Conservation (phyloP, 1,140 invertebrate species). For the Leptoteleia sp. region DNA sequence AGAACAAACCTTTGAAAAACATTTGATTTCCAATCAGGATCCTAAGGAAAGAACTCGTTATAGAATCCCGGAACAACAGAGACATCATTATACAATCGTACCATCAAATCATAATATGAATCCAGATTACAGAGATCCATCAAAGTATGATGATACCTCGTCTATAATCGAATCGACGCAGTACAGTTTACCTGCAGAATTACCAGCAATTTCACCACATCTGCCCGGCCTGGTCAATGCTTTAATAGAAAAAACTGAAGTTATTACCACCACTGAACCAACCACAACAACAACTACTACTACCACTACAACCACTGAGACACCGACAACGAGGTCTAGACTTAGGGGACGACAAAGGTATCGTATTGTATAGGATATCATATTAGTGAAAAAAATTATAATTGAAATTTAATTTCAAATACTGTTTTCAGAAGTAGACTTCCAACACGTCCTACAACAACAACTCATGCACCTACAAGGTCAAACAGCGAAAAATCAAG, state of each 20-base stretch:
- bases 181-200: conserved; percentile 76
- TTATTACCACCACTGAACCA: conserved; percentile 62
- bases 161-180: conserved; percentile 69
- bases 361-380: too few species aligned
- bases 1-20: conserved; percentile 66
- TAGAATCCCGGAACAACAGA: conserved; percentile 48
- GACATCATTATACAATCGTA: conserved; percentile 56
- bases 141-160: conserved; percentile 63
- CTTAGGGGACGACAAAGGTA: conserved; percentile 72
- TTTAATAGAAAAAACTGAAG: conserved; percentile 80
- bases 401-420: neutral
- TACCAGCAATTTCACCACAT: conserved; percentile 82
- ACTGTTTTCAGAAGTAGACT: conserved; percentile 67
- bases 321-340: conserved; percentile 71
- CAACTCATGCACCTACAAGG: conserved; percentile 55
- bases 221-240: conserved; percentile 84
- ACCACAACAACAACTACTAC: conserved; percentile 66
- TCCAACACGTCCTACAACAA: conserved; percentile 67
- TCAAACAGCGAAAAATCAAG: conserved; percentile 69
- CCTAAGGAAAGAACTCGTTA: conserved; percentile 64
- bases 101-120: conserved; percentile 49
- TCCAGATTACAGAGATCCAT: conserved; percentile 42
- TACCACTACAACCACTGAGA: conserved; percentile 57
- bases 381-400: too few species aligned
- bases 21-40: conserved; percentile 70